Base-by-base conservation (phyloP, 2,797 vertebrate species). In the Tiaroga cobitis region DNA sequence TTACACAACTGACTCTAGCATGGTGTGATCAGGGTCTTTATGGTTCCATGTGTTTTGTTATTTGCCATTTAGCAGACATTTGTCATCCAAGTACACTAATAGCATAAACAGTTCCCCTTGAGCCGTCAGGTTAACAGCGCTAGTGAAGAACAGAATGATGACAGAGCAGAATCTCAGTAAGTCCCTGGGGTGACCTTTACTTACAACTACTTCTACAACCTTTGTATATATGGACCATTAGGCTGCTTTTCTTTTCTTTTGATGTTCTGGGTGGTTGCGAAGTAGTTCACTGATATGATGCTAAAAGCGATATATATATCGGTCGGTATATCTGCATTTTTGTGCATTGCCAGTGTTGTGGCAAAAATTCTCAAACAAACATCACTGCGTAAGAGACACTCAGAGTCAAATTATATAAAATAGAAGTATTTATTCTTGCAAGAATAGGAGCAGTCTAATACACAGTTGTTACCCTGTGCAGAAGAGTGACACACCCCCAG, bases 61-160 rank as follows among this genome's bases (percentile, higher is more conserved):
- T 80, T 85, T 51, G 54, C 77, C 68, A 13, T 80, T 80, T 85
- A 80, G 37, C 83, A 79, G 54, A 73, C 24, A 49, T 61, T 85
- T 73, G 56, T 73, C 67, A 73, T 74, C 76, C 16, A 3, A 61
- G 32, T 73, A 85, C 56, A 73, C 77, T 80, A 80, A 85, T 73
- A 65, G 76, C 41, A 51, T 43, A 80, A 85, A 63, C 4, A 1
- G 76, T 85, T 85, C 24, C 77, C 16, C 32, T 65, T 15, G 41
- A 74, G 67, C 54, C 46, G 76, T 80, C 51, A 8, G 51, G 83
- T 80, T 80, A 85, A 49, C 76, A 80, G 76, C 15, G 2, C 26
- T 13, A 19, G 29, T 80, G 37, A 80, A 73, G 26, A 54, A 85
- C 83, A 80, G 26, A 46, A 39, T 73, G 41, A 85, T 79, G 75